Conservation (phyloP, 2,888 invertebrate species). For the Scaptomyza caliginosa region DNA sequence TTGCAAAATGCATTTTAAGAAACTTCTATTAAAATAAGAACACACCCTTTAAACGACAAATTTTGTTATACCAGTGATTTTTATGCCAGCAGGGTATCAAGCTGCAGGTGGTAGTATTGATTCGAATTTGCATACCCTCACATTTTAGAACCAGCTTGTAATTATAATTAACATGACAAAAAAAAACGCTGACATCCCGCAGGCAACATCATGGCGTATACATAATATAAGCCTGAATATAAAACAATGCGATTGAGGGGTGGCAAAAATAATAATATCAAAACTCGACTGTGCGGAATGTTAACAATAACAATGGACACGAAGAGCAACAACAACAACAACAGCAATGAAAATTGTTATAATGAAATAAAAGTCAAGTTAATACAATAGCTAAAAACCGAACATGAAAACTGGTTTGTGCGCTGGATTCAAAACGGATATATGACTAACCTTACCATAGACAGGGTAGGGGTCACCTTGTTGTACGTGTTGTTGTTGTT, state of each 20-base stretch:
- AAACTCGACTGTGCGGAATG: slow-evolving; percentile 60
- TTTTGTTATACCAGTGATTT: too few species aligned
- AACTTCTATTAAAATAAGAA: too few species aligned
- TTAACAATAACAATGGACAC: slow-evolving; percentile 72
- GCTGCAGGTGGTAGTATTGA: slow-evolving; percentile 12
- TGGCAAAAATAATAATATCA: slow-evolving; percentile 29
- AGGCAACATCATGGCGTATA: slow-evolving; percentile 41
- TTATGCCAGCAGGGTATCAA: too few species aligned
- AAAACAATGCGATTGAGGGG: slow-evolving; percentile 1
- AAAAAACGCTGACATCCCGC: slow-evolving; percentile 12
- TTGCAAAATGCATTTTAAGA: slow-evolving; percentile 34
- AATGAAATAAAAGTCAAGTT: slow-evolving; percentile 78
- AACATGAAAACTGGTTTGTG: slow-evolving; percentile 59
- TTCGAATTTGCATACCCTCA: slow-evolving; percentile 21
- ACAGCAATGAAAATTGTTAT: slow-evolving; percentile 61
- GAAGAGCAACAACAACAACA: slow-evolving; percentile 15
- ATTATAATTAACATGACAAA: slow-evolving; percentile 60
- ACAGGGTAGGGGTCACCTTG: slow-evolving; percentile 33
- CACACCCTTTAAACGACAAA: too few species aligned
- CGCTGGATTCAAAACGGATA: slow-evolving; percentile 54
- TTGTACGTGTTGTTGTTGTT: slow-evolving; percentile 19
- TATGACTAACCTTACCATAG: slow-evolving; percentile 69
- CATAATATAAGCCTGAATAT: slow-evolving; percentile 20
- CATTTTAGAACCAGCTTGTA: slow-evolving; percentile 27
- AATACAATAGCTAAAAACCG: slow-evolving; percentile 70